These are phyloP conservation scores for Heloderma charlesbogerti DNA, from an alignment of 2,113 vertebrate genomes.

Conservation along the genomic window DNA sequence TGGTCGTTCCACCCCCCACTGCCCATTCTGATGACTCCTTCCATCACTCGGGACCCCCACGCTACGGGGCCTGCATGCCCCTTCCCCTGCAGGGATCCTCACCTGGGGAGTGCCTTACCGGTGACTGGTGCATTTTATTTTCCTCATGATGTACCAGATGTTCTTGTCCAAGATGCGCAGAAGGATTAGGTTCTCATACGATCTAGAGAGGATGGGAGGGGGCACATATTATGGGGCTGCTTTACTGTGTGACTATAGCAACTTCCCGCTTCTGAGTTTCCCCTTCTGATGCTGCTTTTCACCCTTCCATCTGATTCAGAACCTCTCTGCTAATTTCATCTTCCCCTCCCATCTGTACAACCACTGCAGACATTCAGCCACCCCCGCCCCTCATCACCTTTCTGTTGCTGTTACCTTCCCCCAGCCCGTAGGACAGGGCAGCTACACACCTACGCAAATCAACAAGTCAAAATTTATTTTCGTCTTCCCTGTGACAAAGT, in stretches of 20 bases:
- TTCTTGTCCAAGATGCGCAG: conserved; percentile 8
- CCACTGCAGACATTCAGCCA: too few relatives aligned
- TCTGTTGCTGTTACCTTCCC: not conserved
- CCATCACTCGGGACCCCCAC: not conserved
- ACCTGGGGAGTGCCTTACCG: not conserved
- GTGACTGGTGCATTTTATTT: not conserved
- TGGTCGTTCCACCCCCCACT: accelerated
- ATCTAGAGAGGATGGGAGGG: not conserved
- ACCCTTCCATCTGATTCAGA: not conserved
- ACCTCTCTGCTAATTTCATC: not conserved
- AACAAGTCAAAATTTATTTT: too few relatives aligned
- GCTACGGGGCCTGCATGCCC: not conserved
- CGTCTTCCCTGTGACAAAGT: not conserved
- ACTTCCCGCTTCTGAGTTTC: too few relatives aligned
- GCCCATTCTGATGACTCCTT: not conserved
- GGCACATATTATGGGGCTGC: not conserved
- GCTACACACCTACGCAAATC: not conserved
- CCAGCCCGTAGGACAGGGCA: not conserved
- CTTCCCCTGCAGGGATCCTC: not conserved
- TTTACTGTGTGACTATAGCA: too few relatives aligned
- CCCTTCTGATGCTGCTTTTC: not conserved
- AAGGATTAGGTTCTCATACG: not conserved
- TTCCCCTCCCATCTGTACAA: not conserved
- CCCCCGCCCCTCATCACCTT: too few relatives aligned
- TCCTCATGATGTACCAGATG: not conserved